Evolutionary conservation across 1,140 invertebrate species (phyloP), one percentile per base, ranked within the genome.

Genomic region (Drosophila nikananu): DNA sequence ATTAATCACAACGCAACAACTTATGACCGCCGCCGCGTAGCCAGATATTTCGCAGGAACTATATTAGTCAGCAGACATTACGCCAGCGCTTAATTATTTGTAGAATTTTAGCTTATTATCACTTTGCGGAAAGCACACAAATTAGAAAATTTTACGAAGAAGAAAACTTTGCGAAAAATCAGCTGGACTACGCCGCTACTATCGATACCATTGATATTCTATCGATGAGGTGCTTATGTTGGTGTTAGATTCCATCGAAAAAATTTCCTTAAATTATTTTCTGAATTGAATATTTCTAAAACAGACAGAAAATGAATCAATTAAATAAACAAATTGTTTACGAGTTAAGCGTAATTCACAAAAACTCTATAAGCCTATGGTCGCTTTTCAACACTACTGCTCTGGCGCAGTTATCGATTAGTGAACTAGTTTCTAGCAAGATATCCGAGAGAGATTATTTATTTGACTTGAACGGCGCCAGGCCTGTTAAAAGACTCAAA

Each of bases 1-100:
- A 42, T 60, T 60, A 32, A 30, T 61, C 62, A 42, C 57, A 27
- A 17, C 35, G 23, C 39, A 62, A 62, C 21, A 25, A 62, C 63
- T 44, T 25, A n/a, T 6, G 15, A 3, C 10, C 37, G 25, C n/a
- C 27, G n/a, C 27, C 27, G 27, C n/a, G 8, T 27, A 9, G 17
- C 13, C 6, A 19, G 13, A 25, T 44, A 19, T 19, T 44, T 2
- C n/a, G 12, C 27, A 17, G 21, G 32, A 63, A 35, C 21, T 8
- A 5, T 9, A n/a, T 66, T 63, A 35, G 63, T 35, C 63, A 66
- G 54, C 58, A 64, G 17, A 12, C 4, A 15, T 66, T 44, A 44
- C 27, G 15, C 10, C 13, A 19, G 8, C 27, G 21, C 23, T 37
- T 17, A 37, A n/a, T 37, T 17, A 19, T 37, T 55, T 54, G 15